These are phyloP conservation scores for Menura novaehollandiae DNA, from an alignment of 2,113 vertebrate genomes.

Conservation along the genomic window DNA sequence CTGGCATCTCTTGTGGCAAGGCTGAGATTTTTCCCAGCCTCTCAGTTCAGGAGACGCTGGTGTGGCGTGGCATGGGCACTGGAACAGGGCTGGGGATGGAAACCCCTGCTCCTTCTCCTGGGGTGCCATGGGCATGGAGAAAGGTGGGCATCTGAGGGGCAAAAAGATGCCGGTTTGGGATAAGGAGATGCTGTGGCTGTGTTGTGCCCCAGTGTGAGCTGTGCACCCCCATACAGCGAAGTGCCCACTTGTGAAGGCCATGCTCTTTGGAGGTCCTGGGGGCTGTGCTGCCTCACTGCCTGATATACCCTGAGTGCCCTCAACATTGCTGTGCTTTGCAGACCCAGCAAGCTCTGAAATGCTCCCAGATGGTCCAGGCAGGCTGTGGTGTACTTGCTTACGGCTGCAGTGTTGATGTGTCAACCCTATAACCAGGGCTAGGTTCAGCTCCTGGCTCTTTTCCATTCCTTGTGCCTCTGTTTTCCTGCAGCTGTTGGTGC, in stretches of 20 bases:
- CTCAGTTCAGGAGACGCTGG: neutral
- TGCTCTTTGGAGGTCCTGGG: neutral
- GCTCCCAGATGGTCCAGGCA: neutral
- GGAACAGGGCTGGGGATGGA: neutral
- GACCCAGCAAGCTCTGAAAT: neutral
- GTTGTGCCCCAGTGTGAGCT: rapidly evolving
- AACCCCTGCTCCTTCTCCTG: neutral
- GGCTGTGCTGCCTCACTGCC: neutral
- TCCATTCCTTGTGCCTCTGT: neutral
- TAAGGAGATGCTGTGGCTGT: neutral
- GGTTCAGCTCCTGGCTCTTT: neutral
- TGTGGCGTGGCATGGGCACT: neutral
- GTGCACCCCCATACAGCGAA: rapidly evolving
- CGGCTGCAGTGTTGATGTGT: rapidly evolving
- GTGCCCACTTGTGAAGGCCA: neutral
- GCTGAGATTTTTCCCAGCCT: neutral
- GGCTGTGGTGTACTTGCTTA: neutral
- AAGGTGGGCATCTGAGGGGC: neutral
- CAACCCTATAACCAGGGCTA: neutral
- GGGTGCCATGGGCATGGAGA: neutral
- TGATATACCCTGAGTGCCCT: neutral
- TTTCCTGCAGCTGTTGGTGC: neutral
- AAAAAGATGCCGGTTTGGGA: neutral
- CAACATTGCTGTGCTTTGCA: neutral
- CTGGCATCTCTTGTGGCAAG: neutral